phyloP scores from a whole-genome alignment of 1,140 invertebrate species.

The Xylocopa sonorina region DNA sequence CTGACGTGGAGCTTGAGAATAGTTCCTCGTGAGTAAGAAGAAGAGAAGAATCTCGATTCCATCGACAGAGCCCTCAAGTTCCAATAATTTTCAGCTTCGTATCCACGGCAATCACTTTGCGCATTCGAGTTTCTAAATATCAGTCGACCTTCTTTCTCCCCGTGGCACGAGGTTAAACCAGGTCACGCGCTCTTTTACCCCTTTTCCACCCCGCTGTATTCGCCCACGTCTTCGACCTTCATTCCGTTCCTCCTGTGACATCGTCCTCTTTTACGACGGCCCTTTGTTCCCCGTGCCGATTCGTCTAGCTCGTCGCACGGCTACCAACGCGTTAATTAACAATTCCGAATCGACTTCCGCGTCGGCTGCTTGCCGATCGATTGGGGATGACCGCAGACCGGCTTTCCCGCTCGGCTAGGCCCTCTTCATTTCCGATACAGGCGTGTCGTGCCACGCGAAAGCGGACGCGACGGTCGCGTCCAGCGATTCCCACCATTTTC shows the following conservation, averaged over 20 bases:
- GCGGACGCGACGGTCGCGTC: no score
- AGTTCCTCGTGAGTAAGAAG: neutral
- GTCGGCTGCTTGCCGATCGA: slow-evolving; percentile 28
- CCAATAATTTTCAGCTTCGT: neutral
- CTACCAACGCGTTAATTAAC: slow-evolving; percentile 31
- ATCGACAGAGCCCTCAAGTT: neutral
- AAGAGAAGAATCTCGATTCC: neutral
- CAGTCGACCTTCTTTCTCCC: slow-evolving; percentile 17
- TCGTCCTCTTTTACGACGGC: no score
- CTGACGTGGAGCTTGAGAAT: no score
- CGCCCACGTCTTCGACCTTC: neutral
- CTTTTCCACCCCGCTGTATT: neutral
- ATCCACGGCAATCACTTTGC: slow-evolving; percentile 2
- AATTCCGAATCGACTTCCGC: slow-evolving; percentile 30
- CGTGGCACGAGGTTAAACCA: slow-evolving; percentile 35
- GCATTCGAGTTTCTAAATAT: slow-evolving; percentile 33
- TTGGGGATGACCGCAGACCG: slow-evolving; percentile 1
- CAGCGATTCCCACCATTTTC: no score
- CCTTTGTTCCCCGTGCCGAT: neutral
- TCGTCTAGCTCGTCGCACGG: neutral
- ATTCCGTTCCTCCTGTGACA: neutral
- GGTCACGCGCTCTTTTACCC: slow-evolving; percentile 21
- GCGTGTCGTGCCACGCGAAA: slow-evolving; percentile 4
- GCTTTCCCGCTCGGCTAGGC: slow-evolving; percentile 1
- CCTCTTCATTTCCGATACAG: slow-evolving; percentile 10